These are phyloP conservation scores for Hemistola chrysoprasaria DNA, from an alignment of 2,888 invertebrate species.

Conservation along the genomic window DNA sequence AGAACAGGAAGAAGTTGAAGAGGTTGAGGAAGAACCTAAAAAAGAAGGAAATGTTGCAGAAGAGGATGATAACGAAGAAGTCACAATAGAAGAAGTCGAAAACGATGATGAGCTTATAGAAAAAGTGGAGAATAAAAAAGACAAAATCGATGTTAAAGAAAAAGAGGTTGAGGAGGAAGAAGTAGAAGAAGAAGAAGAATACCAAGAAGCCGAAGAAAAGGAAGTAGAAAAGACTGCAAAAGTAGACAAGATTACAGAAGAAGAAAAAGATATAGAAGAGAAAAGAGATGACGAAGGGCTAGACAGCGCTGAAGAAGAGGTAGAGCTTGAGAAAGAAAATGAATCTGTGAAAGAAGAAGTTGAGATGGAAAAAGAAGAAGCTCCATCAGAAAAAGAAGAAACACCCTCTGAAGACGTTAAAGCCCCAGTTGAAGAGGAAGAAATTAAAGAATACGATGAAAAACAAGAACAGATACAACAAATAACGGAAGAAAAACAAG, in stretches of 20 bases:
- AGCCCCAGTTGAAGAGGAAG: slow-evolving; percentile 24
- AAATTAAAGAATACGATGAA: slow-evolving; percentile 16
- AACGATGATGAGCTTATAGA: slow-evolving; percentile 19
- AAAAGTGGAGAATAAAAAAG: slow-evolving; percentile 25
- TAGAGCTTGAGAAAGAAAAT: slow-evolving; percentile 12
- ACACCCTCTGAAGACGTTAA: slow-evolving; percentile 24
- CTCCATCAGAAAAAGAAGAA: slow-evolving; percentile 21
- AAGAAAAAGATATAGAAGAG: slow-evolving; percentile 24
- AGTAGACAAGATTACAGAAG: slow-evolving; percentile 14
- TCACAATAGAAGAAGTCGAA: slow-evolving; percentile 5
- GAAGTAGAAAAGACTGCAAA: slow-evolving; percentile 6
- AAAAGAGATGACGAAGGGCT: slow-evolving; percentile 27
- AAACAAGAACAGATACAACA: slow-evolving; percentile 26
- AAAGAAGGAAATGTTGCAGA: slow-evolving; percentile 13
- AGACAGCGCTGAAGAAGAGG: slow-evolving; percentile 28
- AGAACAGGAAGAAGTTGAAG: slow-evolving; percentile 18
- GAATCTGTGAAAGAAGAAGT: slow-evolving; percentile 10
- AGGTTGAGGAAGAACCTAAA: slow-evolving; percentile 18
- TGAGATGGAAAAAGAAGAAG: neutral
- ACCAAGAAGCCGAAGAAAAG: slow-evolving; percentile 34
- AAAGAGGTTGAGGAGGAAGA: slow-evolving; percentile 37
- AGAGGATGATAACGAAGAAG: slow-evolving; percentile 11
- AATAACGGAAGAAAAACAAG: slow-evolving; percentile 28
- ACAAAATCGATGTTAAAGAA: no score
- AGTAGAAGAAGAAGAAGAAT: slow-evolving; percentile 29